These are phyloP conservation scores for Tinea trinotella DNA, from an alignment of 2,888 invertebrate species.

Conservation along the genomic window DNA sequence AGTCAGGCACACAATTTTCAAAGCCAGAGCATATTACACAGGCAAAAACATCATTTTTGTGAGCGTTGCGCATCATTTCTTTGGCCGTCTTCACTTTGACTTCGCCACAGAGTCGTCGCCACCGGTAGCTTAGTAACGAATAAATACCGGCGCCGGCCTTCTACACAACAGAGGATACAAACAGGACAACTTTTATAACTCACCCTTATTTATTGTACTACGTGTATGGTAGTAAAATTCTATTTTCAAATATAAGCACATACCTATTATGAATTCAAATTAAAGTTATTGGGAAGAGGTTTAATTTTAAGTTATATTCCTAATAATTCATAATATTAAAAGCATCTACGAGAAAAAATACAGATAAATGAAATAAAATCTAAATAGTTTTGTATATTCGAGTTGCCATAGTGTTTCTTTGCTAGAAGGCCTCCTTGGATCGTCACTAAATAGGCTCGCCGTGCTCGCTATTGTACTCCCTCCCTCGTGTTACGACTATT, in stretches of 20 bases:
- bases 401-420: background rate
- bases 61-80: constrained; percentile 51
- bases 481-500: constrained; percentile 65
- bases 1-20: constrained; percentile 32
- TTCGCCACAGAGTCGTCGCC: constrained; percentile 43
- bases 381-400: background rate
- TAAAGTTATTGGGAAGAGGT: too few relatives aligned
- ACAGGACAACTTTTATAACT: background rate
- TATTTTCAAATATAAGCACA: too few relatives aligned
- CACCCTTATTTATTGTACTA: background rate
- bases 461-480: constrained; percentile 61
- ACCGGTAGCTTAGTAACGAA: constrained; percentile 51
- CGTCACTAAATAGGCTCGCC: constrained; percentile 64
- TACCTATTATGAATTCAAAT: too few relatives aligned
- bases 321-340: too few relatives aligned
- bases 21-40: constrained; percentile 44
- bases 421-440: constrained; percentile 42
- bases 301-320: too few relatives aligned
- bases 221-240: too few relatives aligned
- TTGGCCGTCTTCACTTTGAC: constrained; percentile 46
- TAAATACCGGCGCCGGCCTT: constrained; percentile 50
- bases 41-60: constrained; percentile 54
- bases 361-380: too few relatives aligned
- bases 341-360: too few relatives aligned
- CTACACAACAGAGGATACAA: constrained; percentile 25